A percentile compares a stretch with the other conserved stretches of the same genome.
These are phyloP conservation scores for Oxystoma pomonae DNA, from an alignment of 2,888 invertebrate species.

Conservation along the genomic window DNA sequence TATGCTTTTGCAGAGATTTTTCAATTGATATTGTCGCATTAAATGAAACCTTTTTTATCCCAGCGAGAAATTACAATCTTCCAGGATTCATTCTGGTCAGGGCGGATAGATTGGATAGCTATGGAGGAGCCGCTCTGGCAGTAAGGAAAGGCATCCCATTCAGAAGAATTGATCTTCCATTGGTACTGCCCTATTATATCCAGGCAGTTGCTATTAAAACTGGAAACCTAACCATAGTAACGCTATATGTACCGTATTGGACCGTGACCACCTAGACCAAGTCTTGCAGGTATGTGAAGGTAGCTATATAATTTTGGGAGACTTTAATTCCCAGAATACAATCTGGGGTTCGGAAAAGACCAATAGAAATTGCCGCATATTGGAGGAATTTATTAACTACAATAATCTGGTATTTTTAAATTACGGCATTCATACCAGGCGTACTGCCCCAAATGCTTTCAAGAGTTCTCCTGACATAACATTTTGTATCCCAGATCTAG, in stretches of 20 bases:
- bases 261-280: neutral
- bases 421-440: neutral
- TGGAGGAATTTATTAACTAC: neutral
- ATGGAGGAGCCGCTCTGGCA: neutral
- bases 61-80: neutral
- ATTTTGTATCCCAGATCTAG: neutral
- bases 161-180: neutral
- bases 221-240: neutral
- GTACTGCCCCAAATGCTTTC: neutral
- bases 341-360: neutral
- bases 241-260: neutral
- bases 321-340: neutral
- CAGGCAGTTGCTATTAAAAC: neutral
- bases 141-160: neutral
- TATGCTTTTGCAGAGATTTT: neutral
- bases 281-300: neutral
- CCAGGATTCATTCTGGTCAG: neutral
- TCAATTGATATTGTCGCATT: neutral
- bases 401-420: neutral
- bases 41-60: neutral
- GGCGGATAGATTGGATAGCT: neutral
- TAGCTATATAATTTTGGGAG: neutral
- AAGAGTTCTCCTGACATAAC: neutral
- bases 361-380: neutral
- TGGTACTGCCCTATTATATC: neutral